phyloP scores from a whole-genome alignment of 2,113 vertebrate species.

The Melanostigma gelatinosum region DNA sequence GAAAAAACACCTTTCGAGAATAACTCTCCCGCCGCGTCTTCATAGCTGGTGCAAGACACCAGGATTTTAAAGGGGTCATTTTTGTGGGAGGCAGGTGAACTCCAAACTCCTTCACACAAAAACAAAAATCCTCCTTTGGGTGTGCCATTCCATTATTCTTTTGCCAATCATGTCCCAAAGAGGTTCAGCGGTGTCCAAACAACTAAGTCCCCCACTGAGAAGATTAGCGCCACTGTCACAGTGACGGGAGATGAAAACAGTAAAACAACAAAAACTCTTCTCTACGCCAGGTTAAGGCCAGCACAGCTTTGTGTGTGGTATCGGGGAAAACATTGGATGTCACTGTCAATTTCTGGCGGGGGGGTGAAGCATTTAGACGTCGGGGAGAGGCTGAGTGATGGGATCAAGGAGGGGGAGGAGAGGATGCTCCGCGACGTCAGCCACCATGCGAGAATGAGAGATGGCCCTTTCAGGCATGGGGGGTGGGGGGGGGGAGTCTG shows the following conservation, averaged over 20 bases:
- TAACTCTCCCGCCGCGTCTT: not conserved
- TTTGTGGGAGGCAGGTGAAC: conserved; percentile 2
- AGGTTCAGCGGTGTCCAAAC: conserved; percentile 40
- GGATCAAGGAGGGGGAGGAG: conserved; percentile 15
- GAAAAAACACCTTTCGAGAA: conserved; percentile 31
- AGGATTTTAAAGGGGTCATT: conserved; percentile 43
- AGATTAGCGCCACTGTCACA: conserved; percentile 55
- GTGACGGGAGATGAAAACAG: conserved; percentile 22
- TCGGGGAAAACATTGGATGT: conserved; percentile 23
- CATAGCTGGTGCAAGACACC: conserved; percentile 9
- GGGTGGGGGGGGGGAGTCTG: not conserved
- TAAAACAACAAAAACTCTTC: conserved; percentile 45
- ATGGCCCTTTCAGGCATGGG: not conserved
- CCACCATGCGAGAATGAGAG: conserved; percentile 15
- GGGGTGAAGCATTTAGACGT: conserved; percentile 15
- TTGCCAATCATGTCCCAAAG: conserved; percentile 55
- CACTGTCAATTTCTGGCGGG: conserved; percentile 11
- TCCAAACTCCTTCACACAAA: conserved; percentile 17
- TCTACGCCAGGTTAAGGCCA: conserved; percentile 23
- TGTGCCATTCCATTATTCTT: conserved; percentile 64
- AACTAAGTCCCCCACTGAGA: conserved; percentile 48
- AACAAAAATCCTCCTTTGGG: conserved; percentile 12
- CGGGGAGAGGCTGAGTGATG: conserved; percentile 11
- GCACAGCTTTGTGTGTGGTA: conserved; percentile 17
- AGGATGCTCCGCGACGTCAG: conserved; percentile 8